Evolutionary conservation across 2,888 invertebrate species (phyloP).

Genomic region (Diachrysia chrysitis): DNA sequence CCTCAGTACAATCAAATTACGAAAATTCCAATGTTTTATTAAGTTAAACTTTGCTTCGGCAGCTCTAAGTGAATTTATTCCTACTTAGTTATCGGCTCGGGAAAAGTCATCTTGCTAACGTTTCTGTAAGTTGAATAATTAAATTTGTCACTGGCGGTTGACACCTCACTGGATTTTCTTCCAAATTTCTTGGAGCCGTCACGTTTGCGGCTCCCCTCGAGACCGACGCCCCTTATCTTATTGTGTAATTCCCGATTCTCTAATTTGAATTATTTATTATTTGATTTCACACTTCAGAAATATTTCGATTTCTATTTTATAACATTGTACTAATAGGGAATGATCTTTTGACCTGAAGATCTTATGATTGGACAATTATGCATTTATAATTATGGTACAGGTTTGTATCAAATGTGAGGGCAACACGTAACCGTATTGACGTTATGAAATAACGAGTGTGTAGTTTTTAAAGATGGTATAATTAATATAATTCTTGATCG

Average conservation of each 20-base stretch:
- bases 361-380: background rate
- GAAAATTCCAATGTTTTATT: slow-evolving; percentile 88
- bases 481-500: background rate
- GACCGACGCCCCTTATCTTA: slow-evolving; percentile 65
- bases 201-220: slow-evolving; percentile 75
- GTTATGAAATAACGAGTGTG: background rate
- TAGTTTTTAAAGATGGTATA: background rate
- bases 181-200: slow-evolving; percentile 82
- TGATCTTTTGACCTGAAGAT: slow-evolving; percentile 47
- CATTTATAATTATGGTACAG: background rate
- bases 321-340: slow-evolving; percentile 38
- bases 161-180: slow-evolving; percentile 87
- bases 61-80: slow-evolving; percentile 88
- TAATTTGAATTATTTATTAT: slow-evolving; percentile 88
- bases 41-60: slow-evolving; percentile 88
- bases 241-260: slow-evolving; percentile 84
- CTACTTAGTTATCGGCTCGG: slow-evolving; percentile 88
- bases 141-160: slow-evolving; percentile 88
- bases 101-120: slow-evolving; percentile 88
- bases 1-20: slow-evolving; percentile 85
- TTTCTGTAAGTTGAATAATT: slow-evolving; percentile 89
- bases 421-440: background rate
- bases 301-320: slow-evolving; percentile 58
- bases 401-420: background rate
- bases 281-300: slow-evolving; percentile 81